A percentile compares a stretch with the other conserved stretches of the same genome.
Conservation (phyloP, 2,113 vertebrate species). For the Paracanthobrama guichenoti region DNA sequence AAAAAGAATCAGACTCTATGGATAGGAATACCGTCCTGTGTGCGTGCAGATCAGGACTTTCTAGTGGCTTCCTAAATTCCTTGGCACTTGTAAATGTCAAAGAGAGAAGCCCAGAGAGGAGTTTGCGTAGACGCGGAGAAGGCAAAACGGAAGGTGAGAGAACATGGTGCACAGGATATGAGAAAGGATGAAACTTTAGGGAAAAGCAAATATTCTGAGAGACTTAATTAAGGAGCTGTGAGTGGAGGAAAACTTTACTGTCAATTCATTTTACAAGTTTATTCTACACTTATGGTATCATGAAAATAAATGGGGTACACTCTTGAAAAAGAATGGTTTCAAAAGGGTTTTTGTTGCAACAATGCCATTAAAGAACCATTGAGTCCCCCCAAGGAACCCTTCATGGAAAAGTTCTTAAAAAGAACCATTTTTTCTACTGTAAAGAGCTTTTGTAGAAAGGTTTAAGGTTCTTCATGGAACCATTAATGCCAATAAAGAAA, state of each 20-base stretch:
- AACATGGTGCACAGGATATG: slow-evolving; percentile 10
- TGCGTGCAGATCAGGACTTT: neutral
- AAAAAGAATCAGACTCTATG: neutral
- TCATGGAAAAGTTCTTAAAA: neutral
- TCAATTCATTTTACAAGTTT: neutral
- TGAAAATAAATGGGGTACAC: neutral
- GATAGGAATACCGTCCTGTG: neutral
- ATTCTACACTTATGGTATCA: neutral
- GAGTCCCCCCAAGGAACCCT: neutral
- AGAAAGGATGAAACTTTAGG: neutral
- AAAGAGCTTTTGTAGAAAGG: too few species aligned
- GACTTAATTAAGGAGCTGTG: neutral
- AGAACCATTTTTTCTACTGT: too few species aligned
- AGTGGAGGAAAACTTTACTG: neutral
- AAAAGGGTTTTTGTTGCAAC: neutral
- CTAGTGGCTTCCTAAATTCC: neutral
- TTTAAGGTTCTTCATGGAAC: too few species aligned
- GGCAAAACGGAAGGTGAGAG: slow-evolving; percentile 31
- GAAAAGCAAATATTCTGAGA: slow-evolving; percentile 36
- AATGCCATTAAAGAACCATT: neutral
- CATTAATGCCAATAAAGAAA: too few species aligned
- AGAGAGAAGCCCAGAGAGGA: slow-evolving; percentile 5
- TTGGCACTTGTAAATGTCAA: slow-evolving; percentile 34
- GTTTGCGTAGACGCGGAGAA: neutral
- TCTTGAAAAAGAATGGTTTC: too few species aligned